Evolutionary conservation across 2,888 invertebrate species (phyloP).

Genomic region (Neoaliturus tenellus): DNA sequence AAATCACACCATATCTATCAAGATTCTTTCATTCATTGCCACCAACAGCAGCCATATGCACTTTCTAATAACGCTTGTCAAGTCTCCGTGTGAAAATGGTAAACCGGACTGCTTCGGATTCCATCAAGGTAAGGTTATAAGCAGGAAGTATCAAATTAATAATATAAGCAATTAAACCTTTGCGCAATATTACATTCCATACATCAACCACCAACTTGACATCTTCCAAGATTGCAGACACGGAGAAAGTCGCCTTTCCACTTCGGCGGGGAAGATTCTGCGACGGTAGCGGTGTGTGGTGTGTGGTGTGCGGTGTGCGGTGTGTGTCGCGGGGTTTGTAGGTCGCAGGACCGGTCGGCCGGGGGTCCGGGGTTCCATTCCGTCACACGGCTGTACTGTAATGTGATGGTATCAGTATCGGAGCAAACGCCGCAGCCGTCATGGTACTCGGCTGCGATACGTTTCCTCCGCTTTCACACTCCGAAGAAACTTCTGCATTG

Average conservation of each 20-base stretch:
- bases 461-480: no score
- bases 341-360: constrained; percentile 25
- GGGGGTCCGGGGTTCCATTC: not conserved
- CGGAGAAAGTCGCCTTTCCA: not conserved
- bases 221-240: not conserved
- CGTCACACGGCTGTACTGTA: not conserved
- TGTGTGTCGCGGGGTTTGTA: constrained; percentile 10
- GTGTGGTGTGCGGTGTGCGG: not conserved
- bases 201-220: not conserved
- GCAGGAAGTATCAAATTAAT: not conserved
- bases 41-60: no score
- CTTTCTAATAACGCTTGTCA: no score
- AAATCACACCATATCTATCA: no score
- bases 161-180: not conserved
- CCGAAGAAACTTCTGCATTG: no score
- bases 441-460: not conserved
- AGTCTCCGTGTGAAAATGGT: no score
- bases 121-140: no score
- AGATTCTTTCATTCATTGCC: no score
- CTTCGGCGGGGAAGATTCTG: not conserved
- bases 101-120: no score
- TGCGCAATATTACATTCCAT: not conserved
- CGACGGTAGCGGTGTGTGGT: not conserved
- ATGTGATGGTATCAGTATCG: not conserved
- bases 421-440: not conserved